Base-by-base conservation (phyloP, 2,888 invertebrate genomes). In the Cryptocheilus praepositus region DNA sequence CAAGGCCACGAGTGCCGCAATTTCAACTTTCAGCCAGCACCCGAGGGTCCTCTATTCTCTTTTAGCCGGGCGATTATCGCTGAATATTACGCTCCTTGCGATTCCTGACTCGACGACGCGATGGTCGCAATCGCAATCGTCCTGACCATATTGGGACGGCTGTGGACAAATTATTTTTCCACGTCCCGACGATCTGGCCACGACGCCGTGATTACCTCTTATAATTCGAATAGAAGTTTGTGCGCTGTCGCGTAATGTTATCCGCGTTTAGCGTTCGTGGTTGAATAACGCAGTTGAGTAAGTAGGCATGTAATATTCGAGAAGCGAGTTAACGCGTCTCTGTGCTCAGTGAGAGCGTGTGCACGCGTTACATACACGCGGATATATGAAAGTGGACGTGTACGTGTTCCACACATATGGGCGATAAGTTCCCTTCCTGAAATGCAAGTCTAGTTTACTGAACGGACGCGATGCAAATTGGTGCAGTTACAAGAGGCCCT, bases 1-100 rank as follows among this genome's bases (percentile, higher is more conserved):
- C 84, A 85, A 84, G 83, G 84, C 82, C 79, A 61, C 58, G 56
- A 36, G 70, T 82, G 76, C 71, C 71, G 83, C 81, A 80, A 82
- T 36, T 79, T 67, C 67, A 67, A 81, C 84, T 83, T 85, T 83
- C 81, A 78, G 81, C 61, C 63, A 62, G 45, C 36, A 36, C 8
- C 36, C 13, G 36, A 36, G 36, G 36, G 36, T 36, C 36, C 62
- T 65, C 65, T 67, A 64, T 58, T 56, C 67, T 76, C 75, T 11
- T 71, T 78, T 67, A 67, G 62, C 61, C 64, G 69, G 70, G 62
- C 68, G 78, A 80, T 78, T 77, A 75, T 81, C 82, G 71, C 81
- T 79, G 80, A 80, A 82, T 79, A 77, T 78, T 83, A 70, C 56
- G 67, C 62, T 55, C 63, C 61, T 73, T 58, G 55, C 60, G 25